phyloP scores from a whole-genome alignment of 2,113 vertebrate genomes.

The Caretta caretta region DNA sequence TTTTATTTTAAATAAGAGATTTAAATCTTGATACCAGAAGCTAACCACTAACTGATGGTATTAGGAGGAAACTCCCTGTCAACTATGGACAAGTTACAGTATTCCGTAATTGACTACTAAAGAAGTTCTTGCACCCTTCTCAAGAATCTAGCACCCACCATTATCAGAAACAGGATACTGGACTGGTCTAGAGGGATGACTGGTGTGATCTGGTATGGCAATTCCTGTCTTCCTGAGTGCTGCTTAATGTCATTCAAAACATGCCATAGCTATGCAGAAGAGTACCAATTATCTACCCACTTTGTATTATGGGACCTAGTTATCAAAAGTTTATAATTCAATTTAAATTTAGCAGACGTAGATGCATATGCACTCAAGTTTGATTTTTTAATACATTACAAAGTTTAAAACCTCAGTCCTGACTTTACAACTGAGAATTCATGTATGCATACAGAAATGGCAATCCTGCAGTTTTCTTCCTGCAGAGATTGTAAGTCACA shows the following conservation, averaged over 20 bases:
- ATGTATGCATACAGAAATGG: not conserved
- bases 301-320: not conserved
- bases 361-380: not conserved
- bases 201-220: not conserved
- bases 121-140: not conserved
- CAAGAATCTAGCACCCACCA: not conserved
- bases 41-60: not conserved
- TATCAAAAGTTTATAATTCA: not conserved
- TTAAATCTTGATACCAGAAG: not conserved
- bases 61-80: not conserved
- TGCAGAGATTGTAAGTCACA: not conserved
- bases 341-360: conserved; percentile 29
- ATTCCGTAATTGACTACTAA: not conserved
- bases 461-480: not conserved
- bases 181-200: not conserved
- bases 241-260: conserved; percentile 29
- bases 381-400: not conserved
- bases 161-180: not conserved
- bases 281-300: conserved; percentile 28
- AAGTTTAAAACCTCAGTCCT: not conserved
- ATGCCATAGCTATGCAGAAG: not conserved
- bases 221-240: conserved; percentile 8
- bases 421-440: not conserved
- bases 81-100: not conserved
- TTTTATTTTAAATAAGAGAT: not conserved